Evolutionary conservation across 2,113 vertebrate species (phyloP), one percentile per base, ranked within the genome.

Genomic region (Poeciliopsis occidentalis): DNA sequence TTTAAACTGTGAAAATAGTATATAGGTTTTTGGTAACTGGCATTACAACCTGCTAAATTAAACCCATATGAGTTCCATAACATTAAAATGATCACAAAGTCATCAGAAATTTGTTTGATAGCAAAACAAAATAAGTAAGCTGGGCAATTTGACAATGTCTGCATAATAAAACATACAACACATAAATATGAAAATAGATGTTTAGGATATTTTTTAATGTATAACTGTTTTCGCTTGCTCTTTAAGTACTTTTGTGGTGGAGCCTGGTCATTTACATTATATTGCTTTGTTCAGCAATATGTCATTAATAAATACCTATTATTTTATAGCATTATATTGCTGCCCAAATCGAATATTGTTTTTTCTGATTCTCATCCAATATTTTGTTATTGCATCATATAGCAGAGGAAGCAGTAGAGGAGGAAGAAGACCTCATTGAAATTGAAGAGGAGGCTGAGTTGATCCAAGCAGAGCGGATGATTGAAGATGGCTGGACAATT

Each of bases 371-470:
- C 4, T 73, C 2, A 24, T n/a, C 8, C 10, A 31, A 12, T 73
- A 44, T 47, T 4, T 19, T 47, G 7, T 15, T 1, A 62, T 64
- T 60, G 27, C 62, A 30, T 70, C 51, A 67, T 34, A 2, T 19
- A 24, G 85, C 75, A 10, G 89, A 93, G 22, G 80, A 81, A n/a
- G 81, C 82, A 2, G 79, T 77, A 62, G 91, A 88, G 68, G 22
- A 75, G 10, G 93, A 93, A 4, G 91, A 91, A 0, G 90, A 93
- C 0, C 85, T 98, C 87, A 93, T 98, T 31, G 85, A 94, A 10
- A 94, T 99, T 0, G 79, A 90, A 10, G 96, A 97, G 86, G 96
- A 97, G 82, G 98, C 97, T 0, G 97, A 95, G 62, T 87, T 97
- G 87, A 96, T 98, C 82, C 94, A 97, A 90, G 95, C 91, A 2